These are phyloP conservation scores for Homarus americanus DNA, from an alignment of 1,140 invertebrate species.

Conservation along the genomic window DNA sequence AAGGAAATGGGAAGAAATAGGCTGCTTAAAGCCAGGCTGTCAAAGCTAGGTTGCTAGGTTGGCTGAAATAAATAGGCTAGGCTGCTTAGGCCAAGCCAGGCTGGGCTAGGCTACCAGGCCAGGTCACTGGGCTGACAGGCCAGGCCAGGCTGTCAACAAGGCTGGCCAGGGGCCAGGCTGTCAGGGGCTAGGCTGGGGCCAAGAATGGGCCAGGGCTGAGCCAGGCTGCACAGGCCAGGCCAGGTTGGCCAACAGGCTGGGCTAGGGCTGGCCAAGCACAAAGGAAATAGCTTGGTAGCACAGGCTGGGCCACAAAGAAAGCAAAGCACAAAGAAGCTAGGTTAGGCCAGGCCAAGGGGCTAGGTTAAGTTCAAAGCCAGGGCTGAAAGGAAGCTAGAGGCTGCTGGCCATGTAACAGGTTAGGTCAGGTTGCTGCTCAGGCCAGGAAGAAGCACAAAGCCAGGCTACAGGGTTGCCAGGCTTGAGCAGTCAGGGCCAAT, in stretches of 20 bases:
- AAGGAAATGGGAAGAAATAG: too few species aligned
- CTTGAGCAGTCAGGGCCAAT: background rate
- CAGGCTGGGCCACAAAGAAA: too few species aligned
- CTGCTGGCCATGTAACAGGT: too few species aligned
- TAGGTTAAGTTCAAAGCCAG: too few species aligned
- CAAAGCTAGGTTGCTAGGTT: constrained; percentile 61
- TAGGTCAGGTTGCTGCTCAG: constrained; percentile 67
- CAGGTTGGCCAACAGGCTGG: constrained; percentile 58
- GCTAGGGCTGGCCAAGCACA: constrained; percentile 69
- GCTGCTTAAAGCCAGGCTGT: constrained; percentile 73
- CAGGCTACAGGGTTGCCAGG: constrained; percentile 16
- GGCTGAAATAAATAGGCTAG: constrained; percentile 71
- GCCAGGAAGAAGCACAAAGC: constrained; percentile 74
- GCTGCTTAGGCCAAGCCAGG: constrained; percentile 69
- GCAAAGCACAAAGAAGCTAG: too few species aligned
- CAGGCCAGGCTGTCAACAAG: constrained; percentile 75
- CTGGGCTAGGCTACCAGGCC: constrained; percentile 68
- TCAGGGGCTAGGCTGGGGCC: too few species aligned
- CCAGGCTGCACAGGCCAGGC: constrained; percentile 72
- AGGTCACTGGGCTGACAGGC: constrained; percentile 67
- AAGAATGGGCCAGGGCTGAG: constrained; percentile 61
- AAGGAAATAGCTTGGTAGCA: too few species aligned
- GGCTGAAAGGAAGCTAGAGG: too few species aligned
- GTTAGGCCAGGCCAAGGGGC: constrained; percentile 73
- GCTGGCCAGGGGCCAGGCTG: too few species aligned